A percentile compares a stretch with the other conserved stretches of the same genome.
phyloP scores from a whole-genome alignment of 2,888 invertebrate species.

The Alloscopus bannaensis region DNA sequence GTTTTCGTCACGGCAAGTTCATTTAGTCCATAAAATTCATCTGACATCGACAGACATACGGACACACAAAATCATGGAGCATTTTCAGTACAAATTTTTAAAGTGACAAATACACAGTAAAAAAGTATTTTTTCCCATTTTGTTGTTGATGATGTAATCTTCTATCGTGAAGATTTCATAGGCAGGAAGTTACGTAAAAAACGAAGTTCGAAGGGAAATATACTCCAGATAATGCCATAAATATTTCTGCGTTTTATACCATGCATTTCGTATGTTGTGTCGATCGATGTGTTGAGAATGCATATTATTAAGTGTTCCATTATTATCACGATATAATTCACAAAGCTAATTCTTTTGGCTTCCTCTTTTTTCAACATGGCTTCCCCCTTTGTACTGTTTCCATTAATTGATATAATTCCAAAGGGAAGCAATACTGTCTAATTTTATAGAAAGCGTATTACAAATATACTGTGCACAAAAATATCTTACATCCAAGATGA shows the following conservation, averaged over 20 bases:
- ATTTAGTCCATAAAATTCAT: too few relatives aligned
- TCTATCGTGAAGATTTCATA: constrained; percentile 1
- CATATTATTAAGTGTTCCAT: constrained; percentile 6
- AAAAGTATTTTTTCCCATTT: constrained; percentile 34
- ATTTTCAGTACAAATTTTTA: too few relatives aligned
- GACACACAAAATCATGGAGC: too few relatives aligned
- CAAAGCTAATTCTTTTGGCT: constrained; percentile 27
- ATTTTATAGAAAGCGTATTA: too few relatives aligned
- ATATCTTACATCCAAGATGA: background rate
- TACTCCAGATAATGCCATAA: background rate
- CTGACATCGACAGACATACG: too few relatives aligned
- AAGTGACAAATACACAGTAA: too few relatives aligned
- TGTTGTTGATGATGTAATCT: constrained; percentile 4
- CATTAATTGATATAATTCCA: too few relatives aligned
- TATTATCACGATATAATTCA: constrained; percentile 2
- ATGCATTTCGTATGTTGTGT: too few relatives aligned
- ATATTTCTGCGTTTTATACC: background rate
- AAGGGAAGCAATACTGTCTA: too few relatives aligned
- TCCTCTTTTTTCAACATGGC: constrained; percentile 16
- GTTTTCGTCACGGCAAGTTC: too few relatives aligned
- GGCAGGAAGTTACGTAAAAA: constrained; percentile 19
- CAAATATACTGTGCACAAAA: background rate
- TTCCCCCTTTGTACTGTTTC: constrained; percentile 12
- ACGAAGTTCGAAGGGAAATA: background rate
- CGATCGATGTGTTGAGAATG: background rate